Evolutionary conservation across 2,113 vertebrate genomes (phyloP), one percentile per base, ranked within the genome.

Genomic region (Mola mola): DNA sequence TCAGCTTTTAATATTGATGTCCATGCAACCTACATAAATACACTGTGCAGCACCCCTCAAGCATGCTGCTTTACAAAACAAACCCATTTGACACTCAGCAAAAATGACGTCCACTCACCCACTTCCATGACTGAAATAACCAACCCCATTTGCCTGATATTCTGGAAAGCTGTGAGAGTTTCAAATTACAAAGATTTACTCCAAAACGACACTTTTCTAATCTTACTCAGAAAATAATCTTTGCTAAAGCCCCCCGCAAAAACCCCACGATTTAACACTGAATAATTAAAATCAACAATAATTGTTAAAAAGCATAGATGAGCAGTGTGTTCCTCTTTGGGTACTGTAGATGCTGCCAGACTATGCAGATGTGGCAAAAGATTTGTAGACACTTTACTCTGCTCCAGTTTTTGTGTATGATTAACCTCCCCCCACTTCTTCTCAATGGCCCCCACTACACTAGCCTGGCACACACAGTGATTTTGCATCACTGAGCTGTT

Each of bases 361-460:
- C 43, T 31, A 37, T 48, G 80, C 85, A 88, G 85, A 88, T 87
- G 84, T 84, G 73, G 24, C 1, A 13, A 73, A 68, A 83, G 87
- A 81, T 70, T 76, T 83, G 48, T 81, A 58, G 66, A 48, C 1
- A 40, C 78, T 73, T 59, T 64, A 43, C 71, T 76, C 63, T 74
- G 82, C 56, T 78, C 48, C 58, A 36, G 6, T 71, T 72, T 75
- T 73, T 78, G 46, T 47, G 17, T 64, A 11, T 49, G 63, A 67
- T 83, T 70, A 65, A 68, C 81, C 65, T 50, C 65, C 79, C 80
- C 81, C 73, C 77, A 61, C 51, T 72, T 40, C 71, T 60, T 50
- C 44, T 66, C 61, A 73, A 56, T 37, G 71, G 61, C 38, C 48
- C 57, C 65, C 66, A 26, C 52, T 70, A 74, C 63, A 82, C 59